A percentile compares a stretch with the other conserved stretches of the same genome.
These are phyloP conservation scores for Cephalopterus ornatus DNA, from an alignment of 2,113 vertebrate species.

Conservation along the genomic window DNA sequence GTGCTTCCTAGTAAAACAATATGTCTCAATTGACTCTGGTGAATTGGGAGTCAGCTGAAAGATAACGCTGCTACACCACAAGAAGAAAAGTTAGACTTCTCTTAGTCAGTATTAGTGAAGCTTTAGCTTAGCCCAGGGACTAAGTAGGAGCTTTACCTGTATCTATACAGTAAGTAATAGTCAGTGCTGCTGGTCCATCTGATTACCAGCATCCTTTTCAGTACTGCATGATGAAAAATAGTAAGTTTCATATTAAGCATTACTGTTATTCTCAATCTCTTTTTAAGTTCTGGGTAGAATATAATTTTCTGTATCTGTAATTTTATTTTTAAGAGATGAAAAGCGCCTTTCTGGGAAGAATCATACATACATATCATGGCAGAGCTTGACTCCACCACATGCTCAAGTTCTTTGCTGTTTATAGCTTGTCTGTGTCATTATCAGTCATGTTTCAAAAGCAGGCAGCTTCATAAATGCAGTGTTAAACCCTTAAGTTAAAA, in stretches of 20 bases:
- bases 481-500: neutral
- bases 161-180: neutral
- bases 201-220: neutral
- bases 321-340: neutral
- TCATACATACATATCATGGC: neutral
- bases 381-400: neutral
- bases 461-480: neutral
- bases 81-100: neutral
- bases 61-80: neutral
- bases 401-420: neutral
- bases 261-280: neutral
- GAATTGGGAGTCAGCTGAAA: neutral
- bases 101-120: neutral
- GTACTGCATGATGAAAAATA: neutral
- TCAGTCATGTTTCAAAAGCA: neutral
- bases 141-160: neutral
- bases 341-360: neutral
- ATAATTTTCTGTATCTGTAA: neutral
- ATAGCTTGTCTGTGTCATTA: neutral
- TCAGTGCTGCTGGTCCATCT: neutral
- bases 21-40: neutral
- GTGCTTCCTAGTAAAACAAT: neutral
- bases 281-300: neutral
- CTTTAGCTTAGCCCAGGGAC: neutral
- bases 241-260: neutral